These are phyloP conservation scores for Parelbella ahira DNA, from an alignment of 2,888 invertebrate genomes.

Conservation along the genomic window DNA sequence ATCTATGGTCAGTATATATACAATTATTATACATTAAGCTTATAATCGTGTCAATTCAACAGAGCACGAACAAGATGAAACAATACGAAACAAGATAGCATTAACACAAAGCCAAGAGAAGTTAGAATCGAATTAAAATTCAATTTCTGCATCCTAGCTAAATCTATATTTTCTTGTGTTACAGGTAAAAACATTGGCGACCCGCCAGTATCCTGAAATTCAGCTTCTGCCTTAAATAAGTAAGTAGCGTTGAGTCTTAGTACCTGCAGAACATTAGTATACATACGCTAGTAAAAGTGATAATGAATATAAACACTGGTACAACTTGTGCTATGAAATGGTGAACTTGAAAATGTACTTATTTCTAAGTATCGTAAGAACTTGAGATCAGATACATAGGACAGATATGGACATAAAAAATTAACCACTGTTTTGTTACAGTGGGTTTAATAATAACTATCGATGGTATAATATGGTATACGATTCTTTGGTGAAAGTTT, in stretches of 20 bases:
- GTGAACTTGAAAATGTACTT: no score
- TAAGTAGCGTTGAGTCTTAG: slow-evolving; percentile 30
- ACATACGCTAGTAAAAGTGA: neutral
- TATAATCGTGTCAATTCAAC: neutral
- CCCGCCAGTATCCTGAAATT: slow-evolving; percentile 32
- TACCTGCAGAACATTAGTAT: slow-evolving; percentile 1
- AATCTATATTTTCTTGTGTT: slow-evolving; percentile 34
- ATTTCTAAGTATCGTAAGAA: no score
- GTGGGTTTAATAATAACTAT: no score
- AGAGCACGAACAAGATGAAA: neutral
- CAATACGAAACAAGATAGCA: slow-evolving; percentile 1
- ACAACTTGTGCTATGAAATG: neutral
- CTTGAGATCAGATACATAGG: no score
- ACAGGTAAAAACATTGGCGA: slow-evolving; percentile 39
- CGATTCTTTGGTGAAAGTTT: no score
- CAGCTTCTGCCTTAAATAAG: slow-evolving; percentile 33
- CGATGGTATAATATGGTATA: no score
- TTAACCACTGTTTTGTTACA: no score
- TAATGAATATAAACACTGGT: neutral
- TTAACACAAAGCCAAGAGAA: slow-evolving; percentile 14
- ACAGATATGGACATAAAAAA: no score
- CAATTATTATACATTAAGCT: no score
- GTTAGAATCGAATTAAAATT: slow-evolving; percentile 30
- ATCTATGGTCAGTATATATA: no score
- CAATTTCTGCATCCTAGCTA: slow-evolving; percentile 27